Evolutionary conservation across 92 coral and sea anemone species (phyloP), one percentile per base, ranked within the genome.

Genomic region (Actinostola sp.): DNA sequence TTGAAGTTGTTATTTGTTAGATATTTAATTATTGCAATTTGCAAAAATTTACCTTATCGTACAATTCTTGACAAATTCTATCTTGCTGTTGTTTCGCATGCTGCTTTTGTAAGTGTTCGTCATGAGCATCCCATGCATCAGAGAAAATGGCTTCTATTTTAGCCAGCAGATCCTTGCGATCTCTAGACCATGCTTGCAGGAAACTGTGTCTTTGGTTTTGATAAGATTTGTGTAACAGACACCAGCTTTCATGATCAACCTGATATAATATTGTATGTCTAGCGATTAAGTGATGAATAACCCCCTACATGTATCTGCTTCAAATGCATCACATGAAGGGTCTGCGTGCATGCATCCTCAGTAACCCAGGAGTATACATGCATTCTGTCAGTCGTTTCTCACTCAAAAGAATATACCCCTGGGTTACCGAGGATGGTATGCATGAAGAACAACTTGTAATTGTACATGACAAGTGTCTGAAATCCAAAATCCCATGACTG

Each of bases 201-300:
- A 83, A 72, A 50, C 97, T 87, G 28, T 65, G 76, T 28, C 66
- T 63, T 48, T 95, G 99, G 61, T 79, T 82, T 54, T 95, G 92
- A 70, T 84, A 92, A 35, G 91, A 95, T 66, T 84, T 91, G 81
- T 87, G 83, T 12, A 89, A 73, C 36, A 95, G 83, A 77, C 77
- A 80, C 99, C 99, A 95, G 39, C 75, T 88, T 61, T 95, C 99
- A 70, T 95, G 99, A 23, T 91, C 92, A 57, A 95, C 97, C 99
- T 95, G 19, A n/a, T n/a, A n/a, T n/a, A n/a, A n/a, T n/a, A n/a
- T n/a, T 39, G 45, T 39, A 39, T 39, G 45, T 53, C 32, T 53
- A 21, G 30, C 5, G 31, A 6, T 53, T 20, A 21, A 21, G 2
- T n/a, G n/a, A n/a, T n/a, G n/a, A n/a, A n/a, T n/a, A n/a, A n/a